A percentile compares a stretch with the other conserved stretches of the same genome.
Evolutionary conservation across 1,140 invertebrate species (phyloP).

Genomic region (Trinorchestia longiramus): DNA sequence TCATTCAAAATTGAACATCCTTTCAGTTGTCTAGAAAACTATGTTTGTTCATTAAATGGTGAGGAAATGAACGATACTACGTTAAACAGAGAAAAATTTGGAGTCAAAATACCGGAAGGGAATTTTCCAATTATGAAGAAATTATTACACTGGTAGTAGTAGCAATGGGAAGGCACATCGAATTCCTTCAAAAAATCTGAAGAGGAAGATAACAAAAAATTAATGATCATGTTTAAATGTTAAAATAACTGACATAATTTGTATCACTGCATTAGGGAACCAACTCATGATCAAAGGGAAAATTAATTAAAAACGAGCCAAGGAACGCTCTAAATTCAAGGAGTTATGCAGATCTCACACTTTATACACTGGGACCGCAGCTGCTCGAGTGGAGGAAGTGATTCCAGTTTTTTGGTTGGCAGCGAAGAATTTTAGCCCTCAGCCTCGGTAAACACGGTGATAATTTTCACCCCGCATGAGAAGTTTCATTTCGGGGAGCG

Average conservation of each 20-base stretch:
- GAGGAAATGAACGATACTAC: background rate
- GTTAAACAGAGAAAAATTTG: background rate
- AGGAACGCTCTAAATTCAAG: background rate
- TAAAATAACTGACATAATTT: background rate
- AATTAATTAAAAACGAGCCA: background rate
- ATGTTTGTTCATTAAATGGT: too few relatives aligned
- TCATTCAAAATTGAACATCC: too few relatives aligned
- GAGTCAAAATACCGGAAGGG: background rate
- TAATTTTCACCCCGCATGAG: conserved; percentile 12
- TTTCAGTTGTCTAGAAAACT: too few relatives aligned
- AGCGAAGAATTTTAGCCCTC: background rate
- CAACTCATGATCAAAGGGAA: background rate
- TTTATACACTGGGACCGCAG: background rate
- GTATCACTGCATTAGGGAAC: background rate
- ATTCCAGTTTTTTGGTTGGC: background rate
- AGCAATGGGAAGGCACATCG: background rate
- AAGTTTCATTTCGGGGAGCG: background rate
- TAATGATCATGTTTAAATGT: background rate
- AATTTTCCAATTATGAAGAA: too few relatives aligned
- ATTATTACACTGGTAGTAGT: too few relatives aligned
- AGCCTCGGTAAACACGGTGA: conserved; percentile 12
- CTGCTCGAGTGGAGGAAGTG: background rate
- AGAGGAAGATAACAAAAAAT: background rate
- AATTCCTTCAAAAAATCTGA: background rate
- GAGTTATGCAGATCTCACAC: background rate